A percentile compares a stretch with the other conserved stretches of the same genome.
Conservation (phyloP, 2,888 invertebrate genomes). For the Biston betularia region DNA sequence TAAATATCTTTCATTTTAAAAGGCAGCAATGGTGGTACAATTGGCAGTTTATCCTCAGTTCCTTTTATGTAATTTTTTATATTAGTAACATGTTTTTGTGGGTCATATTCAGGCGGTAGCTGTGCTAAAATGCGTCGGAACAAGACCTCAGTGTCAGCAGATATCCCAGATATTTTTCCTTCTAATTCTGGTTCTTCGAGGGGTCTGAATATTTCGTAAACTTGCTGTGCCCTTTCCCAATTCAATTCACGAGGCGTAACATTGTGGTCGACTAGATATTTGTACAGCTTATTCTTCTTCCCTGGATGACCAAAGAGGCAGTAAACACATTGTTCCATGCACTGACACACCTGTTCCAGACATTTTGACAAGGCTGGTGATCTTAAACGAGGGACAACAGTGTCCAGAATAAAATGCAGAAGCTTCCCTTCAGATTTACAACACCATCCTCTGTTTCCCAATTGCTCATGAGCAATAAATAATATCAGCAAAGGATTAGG, state of each 20-base stretch:
- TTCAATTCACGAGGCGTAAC: conserved; percentile 89
- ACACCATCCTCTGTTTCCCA: conserved; percentile 92
- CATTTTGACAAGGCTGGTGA: conserved; percentile 88
- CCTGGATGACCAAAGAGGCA: conserved; percentile 95
- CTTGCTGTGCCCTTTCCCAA: conserved; percentile 90
- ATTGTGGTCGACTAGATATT: conserved; percentile 91
- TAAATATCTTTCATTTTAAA: conserved; percentile 91
- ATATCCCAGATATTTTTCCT: conserved; percentile 90
- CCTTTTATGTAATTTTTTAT: conserved; percentile 90
- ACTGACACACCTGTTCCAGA: conserved; percentile 90
- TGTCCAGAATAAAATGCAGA: conserved; percentile 91
- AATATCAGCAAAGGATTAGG: conserved; percentile 92
- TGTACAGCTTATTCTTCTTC: conserved; percentile 85
- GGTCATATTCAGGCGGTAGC: conserved; percentile 89
- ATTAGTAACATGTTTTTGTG: conserved; percentile 86
- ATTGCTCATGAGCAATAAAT: conserved; percentile 93
- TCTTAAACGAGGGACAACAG: conserved; percentile 89
- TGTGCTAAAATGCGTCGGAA: conserved; percentile 89
- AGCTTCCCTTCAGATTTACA: conserved; percentile 91
- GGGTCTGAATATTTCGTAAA: conserved; percentile 94
- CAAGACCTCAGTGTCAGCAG: conserved; percentile 92
- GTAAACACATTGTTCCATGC: conserved; percentile 93
- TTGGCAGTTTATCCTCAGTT: conserved; percentile 82
- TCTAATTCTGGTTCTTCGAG: conserved; percentile 93
- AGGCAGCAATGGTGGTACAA: conserved; percentile 82